phyloP scores from a whole-genome alignment of 2,797 vertebrate genomes.

The Rhyacichthys aspro region DNA sequence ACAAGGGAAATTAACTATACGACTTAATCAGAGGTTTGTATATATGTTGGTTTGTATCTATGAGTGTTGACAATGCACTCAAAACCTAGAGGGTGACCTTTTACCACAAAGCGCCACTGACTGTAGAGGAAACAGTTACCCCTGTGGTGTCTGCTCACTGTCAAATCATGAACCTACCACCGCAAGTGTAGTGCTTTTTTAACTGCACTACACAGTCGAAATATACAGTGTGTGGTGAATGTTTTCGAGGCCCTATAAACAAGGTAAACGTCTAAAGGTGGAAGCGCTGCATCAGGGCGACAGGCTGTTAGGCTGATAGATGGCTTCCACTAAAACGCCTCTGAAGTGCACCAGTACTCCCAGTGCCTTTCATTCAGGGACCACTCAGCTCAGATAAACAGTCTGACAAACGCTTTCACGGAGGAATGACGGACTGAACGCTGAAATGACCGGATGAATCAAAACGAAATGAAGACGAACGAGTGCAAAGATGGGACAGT shows the following conservation, averaged over 20 bases:
- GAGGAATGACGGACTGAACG: too few species aligned
- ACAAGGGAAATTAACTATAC: too few species aligned
- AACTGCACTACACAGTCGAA: not conserved
- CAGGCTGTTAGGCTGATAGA: conserved; percentile 34
- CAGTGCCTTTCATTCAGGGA: conserved; percentile 18
- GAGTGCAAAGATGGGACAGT: too few species aligned
- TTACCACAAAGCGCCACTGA: conserved; percentile 28
- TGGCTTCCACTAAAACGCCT: conserved; percentile 31
- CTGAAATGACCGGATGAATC: too few species aligned
- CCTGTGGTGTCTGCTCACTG: conserved; percentile 40
- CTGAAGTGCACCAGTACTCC: conserved; percentile 16
- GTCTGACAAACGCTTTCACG: conserved; percentile 7
- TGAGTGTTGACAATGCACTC: conserved; percentile 8
- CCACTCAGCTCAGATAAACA: conserved; percentile 22
- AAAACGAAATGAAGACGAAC: too few species aligned
- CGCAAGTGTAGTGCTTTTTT: too few species aligned
- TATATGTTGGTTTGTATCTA: too few species aligned
- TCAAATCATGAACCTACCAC: conserved; percentile 17
- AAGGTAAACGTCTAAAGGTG: conserved; percentile 4
- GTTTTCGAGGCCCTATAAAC: not conserved
- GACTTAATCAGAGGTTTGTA: too few species aligned
- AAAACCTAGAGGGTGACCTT: not conserved
- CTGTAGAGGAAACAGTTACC: conserved; percentile 33
- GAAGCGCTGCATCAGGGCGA: conserved; percentile 7
- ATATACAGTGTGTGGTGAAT: not conserved